phyloP scores from a whole-genome alignment of 2,888 invertebrate species.

The Drosophila aldrichi region DNA sequence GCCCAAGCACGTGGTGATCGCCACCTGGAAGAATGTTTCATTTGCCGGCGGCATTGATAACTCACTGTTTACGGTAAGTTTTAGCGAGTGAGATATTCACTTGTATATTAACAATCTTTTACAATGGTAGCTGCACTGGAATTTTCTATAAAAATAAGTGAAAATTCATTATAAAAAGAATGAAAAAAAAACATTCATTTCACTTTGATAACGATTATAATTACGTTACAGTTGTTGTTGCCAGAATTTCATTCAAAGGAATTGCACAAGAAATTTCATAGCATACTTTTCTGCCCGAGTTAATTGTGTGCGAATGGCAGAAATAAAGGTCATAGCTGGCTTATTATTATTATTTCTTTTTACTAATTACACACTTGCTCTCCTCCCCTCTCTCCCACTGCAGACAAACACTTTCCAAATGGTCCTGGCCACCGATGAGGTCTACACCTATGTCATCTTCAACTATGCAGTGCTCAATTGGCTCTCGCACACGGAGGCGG shows the following conservation, averaged over 20 bases:
- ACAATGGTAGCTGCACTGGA: neutral
- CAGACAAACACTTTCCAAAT: constrained; percentile 98
- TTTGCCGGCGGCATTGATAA: constrained; percentile 95
- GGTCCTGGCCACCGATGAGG: constrained; percentile 96
- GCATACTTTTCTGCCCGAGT: constrained; percentile 8
- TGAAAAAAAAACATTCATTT: neutral
- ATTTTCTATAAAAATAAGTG: neutral
- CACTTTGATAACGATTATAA: neutral
- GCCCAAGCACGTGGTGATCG: constrained; percentile 95
- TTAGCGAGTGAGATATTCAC: too few species aligned
- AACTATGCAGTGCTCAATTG: constrained; percentile 97
- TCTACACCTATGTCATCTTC: constrained; percentile 96
- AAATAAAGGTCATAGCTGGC: neutral
- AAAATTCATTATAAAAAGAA: neutral
- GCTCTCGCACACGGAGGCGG: constrained; percentile 96
- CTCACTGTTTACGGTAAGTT: constrained; percentile 89
- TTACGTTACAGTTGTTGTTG: neutral
- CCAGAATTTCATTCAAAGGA: neutral
- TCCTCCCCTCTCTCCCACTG: neutral
- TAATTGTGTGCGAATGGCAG: neutral
- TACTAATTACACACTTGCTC: neutral
- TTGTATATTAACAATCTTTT: neutral
- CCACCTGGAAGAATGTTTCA: constrained; percentile 98
- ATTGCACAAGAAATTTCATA: neutral
- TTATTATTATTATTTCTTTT: neutral